Conservation (phyloP, 2,113 vertebrate species). For the Platichthys flesus region DNA sequence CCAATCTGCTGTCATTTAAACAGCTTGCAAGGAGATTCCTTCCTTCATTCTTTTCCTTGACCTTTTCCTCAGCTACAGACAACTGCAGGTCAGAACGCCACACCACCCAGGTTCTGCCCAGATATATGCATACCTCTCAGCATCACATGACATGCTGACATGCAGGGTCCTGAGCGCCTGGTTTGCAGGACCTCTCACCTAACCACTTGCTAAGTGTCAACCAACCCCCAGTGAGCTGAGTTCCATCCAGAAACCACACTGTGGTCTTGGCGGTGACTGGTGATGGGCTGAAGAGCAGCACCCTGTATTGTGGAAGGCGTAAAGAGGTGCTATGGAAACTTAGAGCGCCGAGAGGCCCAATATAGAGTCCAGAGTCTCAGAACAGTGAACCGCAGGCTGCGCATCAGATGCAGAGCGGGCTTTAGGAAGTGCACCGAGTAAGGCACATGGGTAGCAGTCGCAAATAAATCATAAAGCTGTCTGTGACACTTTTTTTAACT, state of each 20-base stretch:
- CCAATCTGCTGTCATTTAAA: no score
- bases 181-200: slow-evolving; percentile 55
- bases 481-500: background rate
- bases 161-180: slow-evolving; percentile 8
- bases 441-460: slow-evolving; percentile 44
- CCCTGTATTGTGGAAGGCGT: slow-evolving; percentile 53
- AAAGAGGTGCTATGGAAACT: slow-evolving; percentile 76
- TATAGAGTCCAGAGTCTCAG: slow-evolving; percentile 70
- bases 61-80: background rate
- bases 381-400: slow-evolving; percentile 67
- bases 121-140: background rate
- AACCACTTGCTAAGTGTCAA: slow-evolving; percentile 43
- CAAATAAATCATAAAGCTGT: slow-evolving; percentile 37
- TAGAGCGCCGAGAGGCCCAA: slow-evolving; percentile 51
- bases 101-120: background rate
- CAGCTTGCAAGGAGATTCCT: background rate
- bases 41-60: background rate
- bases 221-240: slow-evolving; percentile 55
- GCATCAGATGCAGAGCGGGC: slow-evolving; percentile 41
- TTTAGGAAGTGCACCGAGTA: slow-evolving; percentile 49
- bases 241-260: slow-evolving; percentile 86
- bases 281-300: slow-evolving; percentile 65
- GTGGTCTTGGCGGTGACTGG: slow-evolving; percentile 74
- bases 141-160: background rate
- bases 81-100: background rate